Base-by-base conservation (phyloP, 2,888 invertebrate species). In the Entomobrya proxima region DNA sequence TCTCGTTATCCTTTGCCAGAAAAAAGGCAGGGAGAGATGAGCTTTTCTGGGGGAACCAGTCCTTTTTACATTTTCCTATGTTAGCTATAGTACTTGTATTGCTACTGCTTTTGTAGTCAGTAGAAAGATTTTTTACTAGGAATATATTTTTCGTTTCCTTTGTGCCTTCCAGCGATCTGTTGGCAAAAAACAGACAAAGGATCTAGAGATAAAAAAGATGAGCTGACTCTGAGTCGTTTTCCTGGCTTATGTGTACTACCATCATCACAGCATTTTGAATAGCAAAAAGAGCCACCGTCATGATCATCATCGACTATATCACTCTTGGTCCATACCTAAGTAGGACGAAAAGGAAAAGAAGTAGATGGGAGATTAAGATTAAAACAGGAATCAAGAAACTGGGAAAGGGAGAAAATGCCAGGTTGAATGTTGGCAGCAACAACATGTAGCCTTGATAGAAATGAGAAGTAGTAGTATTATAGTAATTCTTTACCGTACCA, bases 141-240 rank as follows among this genome's bases (percentile, higher is more conserved):
- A n/a, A n/a, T 74, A 75, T 82, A 77, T 47, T 58, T n/a, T 35
- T 78, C 69, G 47, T 75, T 69, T 78, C 64, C 78, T 72, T 78
- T 69, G 55, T 84, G 84, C 84, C 84, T 83, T 13, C 52, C 13
- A 84, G 84, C 78, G 64, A 52, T 78, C 77, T 77, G 77, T 84
- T 75, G 83, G 83, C 83, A 83, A 64, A 84, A 84, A 84, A 84
- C 69, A 78, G 78, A 84, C 77, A 84, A 72, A 78, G 83, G 67
- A 83, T 83, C 61, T 77, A 69, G 18, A 78, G 84, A 84, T 84
- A 84, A 84, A 78, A 32, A 78, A 50, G 84, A 77, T 77, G 83
- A 74, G 84, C 69, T 84, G 83, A 83, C 83, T 83, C 69, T 84
- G 83, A 83, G 76, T 83, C 69, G 37, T 44, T 77, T 83, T 83